These are phyloP conservation scores for Phthorimaea operculella DNA, from an alignment of 1,140 invertebrate genomes.

Conservation along the genomic window DNA sequence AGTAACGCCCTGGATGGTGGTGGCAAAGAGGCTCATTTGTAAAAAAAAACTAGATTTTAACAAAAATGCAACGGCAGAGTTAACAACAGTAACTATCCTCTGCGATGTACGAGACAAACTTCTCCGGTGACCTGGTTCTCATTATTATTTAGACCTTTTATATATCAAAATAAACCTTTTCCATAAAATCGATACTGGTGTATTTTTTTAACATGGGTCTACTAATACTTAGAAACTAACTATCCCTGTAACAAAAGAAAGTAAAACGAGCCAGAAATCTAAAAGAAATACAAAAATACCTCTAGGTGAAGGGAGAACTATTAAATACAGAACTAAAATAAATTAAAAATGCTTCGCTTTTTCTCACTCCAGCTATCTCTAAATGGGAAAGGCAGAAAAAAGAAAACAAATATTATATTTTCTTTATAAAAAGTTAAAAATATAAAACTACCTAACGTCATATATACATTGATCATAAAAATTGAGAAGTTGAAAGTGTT, in stretches of 20 bases:
- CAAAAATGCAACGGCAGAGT: constrained; percentile 11
- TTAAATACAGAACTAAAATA: constrained; percentile 21
- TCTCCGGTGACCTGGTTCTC: constrained; percentile 61
- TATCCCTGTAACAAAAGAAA: constrained; percentile 37
- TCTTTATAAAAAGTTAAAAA: constrained; percentile 7
- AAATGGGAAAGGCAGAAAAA: constrained; percentile 20
- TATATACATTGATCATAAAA: background rate
- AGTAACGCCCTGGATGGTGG: constrained; percentile 52
- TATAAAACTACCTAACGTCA: constrained; percentile 31
- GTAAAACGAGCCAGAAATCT: background rate
- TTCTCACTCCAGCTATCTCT: constrained; percentile 39
- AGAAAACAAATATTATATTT: constrained; percentile 3
- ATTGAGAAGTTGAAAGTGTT: background rate
- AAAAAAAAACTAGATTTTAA: no score
- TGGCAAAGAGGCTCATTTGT: constrained; percentile 31
- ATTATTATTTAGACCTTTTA: constrained; percentile 53
- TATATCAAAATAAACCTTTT: constrained; percentile 67
- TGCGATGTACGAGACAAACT: constrained; percentile 20
- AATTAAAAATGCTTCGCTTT: constrained; percentile 44
- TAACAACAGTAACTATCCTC: constrained; percentile 7
- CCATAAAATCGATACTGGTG: constrained; percentile 64
- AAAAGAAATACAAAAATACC: constrained; percentile 18
- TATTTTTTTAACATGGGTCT: constrained; percentile 66
- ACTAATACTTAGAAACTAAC: constrained; percentile 63
- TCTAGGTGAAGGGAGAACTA: constrained; percentile 42